These are phyloP conservation scores for Myopa testacea DNA, from an alignment of 2,888 invertebrate genomes.

Conservation along the genomic window DNA sequence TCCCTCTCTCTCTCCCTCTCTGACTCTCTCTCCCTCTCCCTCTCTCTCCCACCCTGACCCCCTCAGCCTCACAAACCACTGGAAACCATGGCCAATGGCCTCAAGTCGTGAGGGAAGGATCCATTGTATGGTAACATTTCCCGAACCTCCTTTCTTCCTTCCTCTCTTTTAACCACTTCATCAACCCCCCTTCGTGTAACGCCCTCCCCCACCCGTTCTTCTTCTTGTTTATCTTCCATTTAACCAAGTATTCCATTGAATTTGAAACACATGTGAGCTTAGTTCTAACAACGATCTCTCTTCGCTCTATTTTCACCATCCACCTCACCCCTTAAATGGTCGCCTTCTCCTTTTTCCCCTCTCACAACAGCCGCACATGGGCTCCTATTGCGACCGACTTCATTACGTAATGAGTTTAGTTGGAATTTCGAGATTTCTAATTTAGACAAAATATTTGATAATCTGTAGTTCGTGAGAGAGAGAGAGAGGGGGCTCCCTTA, in stretches of 20 bases:
- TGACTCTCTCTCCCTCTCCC: not conserved
- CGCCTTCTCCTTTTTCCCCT: not conserved
- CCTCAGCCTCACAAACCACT: not conserved
- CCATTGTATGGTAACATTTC: no score
- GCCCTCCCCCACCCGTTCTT: not conserved
- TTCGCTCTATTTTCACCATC: not conserved
- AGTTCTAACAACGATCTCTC: not conserved
- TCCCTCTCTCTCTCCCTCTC: not conserved
- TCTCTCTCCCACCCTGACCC: not conserved
- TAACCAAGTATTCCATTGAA: not conserved
- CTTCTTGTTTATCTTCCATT: not conserved
- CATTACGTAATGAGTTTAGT: slow-evolving; percentile 40
- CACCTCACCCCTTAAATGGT: not conserved
- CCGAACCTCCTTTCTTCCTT: no score
- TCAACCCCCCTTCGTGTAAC: not conserved
- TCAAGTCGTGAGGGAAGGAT: not conserved
- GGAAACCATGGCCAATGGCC: not conserved
- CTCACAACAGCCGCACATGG: not conserved
- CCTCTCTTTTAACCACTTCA: not conserved
- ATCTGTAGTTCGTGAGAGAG: slow-evolving; percentile 20
- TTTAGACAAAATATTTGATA: slow-evolving; percentile 42
- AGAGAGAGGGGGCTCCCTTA: no score
- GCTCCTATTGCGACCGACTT: not conserved
- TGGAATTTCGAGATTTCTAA: slow-evolving; percentile 44
- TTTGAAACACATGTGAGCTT: not conserved